Percentiles rank a stretch among this genome's conserved stretches.
Evolutionary conservation across 2,888 invertebrate species (phyloP).

Genomic region (Lycia hirtaria): DNA sequence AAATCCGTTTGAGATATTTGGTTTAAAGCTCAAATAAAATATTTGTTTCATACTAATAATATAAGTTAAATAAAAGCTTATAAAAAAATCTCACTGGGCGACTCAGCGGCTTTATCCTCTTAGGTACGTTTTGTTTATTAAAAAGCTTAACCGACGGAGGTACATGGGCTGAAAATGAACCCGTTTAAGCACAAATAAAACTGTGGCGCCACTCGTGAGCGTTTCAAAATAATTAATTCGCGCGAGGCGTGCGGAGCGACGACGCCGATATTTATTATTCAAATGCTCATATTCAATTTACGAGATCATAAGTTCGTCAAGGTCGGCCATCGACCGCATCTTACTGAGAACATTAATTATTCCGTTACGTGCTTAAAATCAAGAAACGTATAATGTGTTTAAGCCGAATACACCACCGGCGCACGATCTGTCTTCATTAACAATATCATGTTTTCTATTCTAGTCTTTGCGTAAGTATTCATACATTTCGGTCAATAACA

Average conservation of each 20-base stretch:
- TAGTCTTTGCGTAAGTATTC: background rate
- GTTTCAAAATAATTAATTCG: constrained; percentile 51
- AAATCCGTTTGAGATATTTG: too few species aligned
- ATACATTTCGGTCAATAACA: too few species aligned
- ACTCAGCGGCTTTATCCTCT: too few species aligned
- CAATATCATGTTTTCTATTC: constrained; percentile 15
- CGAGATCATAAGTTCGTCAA: constrained; percentile 43
- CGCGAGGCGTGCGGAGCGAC: constrained; percentile 42
- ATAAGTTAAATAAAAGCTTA: too few species aligned
- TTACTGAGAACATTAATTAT: constrained; percentile 37
- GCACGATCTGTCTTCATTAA: constrained; percentile 38
- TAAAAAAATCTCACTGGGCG: too few species aligned
- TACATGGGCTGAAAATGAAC: constrained; percentile 16
- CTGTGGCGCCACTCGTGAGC: constrained; percentile 27
- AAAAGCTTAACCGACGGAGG: constrained; percentile 25
- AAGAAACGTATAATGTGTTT: constrained; percentile 31
- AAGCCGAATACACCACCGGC: constrained; percentile 14
- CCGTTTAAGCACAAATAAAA: constrained; percentile 20
- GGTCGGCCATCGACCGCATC: constrained; percentile 37
- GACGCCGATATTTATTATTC: constrained; percentile 56
- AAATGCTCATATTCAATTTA: constrained; percentile 52
- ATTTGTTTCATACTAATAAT: too few species aligned
- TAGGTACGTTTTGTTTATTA: constrained; percentile 38
- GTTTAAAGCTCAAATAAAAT: too few species aligned
- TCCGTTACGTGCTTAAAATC: constrained; percentile 32